Evolutionary conservation across 2,113 vertebrate species (phyloP).

Genomic region (Zosterops hypoxanthus): DNA sequence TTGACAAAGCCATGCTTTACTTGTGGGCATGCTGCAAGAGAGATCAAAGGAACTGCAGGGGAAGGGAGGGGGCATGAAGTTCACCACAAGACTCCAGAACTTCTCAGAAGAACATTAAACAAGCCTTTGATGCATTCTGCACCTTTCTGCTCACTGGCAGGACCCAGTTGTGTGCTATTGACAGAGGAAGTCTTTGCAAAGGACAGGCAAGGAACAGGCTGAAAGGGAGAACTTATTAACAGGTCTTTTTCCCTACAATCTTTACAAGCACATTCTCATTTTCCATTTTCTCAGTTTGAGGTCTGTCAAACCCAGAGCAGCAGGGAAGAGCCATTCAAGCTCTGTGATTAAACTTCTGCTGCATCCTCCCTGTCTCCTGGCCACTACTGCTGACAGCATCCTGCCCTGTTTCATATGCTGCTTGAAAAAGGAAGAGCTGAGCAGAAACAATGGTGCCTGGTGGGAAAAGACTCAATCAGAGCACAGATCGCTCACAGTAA

Average conservation of each 20-base stretch:
- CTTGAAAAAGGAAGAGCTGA: background rate
- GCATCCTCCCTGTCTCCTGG: background rate
- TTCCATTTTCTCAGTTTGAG: background rate
- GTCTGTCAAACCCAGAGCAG: background rate
- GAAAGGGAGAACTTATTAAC: background rate
- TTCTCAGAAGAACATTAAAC: background rate
- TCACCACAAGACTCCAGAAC: conserved; percentile 2
- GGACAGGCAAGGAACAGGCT: background rate
- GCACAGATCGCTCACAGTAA: background rate
- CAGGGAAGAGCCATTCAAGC: background rate
- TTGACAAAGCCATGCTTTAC: background rate
- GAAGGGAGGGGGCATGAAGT: conserved; percentile 1
- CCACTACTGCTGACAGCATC: background rate
- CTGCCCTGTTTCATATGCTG: background rate
- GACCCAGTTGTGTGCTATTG: background rate
- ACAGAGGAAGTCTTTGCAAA: background rate
- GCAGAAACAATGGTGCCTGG: conserved; percentile 22
- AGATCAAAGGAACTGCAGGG: background rate
- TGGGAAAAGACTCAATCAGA: conserved; percentile 7
- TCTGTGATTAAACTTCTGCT: background rate
- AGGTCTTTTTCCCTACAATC: background rate
- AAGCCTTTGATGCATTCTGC: background rate
- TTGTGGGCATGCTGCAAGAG: background rate
- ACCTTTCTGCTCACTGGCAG: background rate
- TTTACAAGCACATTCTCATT: background rate